Evolutionary conservation across 2,888 invertebrate genomes (phyloP).

Genomic region (Emmelina monodactyla): DNA sequence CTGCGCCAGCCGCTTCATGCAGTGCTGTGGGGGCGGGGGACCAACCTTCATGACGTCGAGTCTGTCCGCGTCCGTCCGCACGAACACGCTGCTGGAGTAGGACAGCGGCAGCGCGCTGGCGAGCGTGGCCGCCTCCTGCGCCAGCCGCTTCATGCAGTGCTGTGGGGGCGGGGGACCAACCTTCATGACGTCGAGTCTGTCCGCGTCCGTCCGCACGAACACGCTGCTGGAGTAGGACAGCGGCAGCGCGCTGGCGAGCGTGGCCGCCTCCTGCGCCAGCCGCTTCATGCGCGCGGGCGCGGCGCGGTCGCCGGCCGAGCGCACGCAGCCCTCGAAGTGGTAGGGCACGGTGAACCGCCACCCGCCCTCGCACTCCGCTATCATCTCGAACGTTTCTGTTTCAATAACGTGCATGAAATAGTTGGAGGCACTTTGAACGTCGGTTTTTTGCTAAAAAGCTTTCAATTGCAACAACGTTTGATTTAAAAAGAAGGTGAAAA

Average conservation of each 20-base stretch:
- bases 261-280: constrained; percentile 94
- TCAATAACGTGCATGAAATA: no score
- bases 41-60: constrained; percentile 76
- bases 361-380: constrained; percentile 79
- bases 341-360: constrained; percentile 87
- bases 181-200: constrained; percentile 83
- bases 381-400: constrained; percentile 90
- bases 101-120: constrained; percentile 92
- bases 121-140: constrained; percentile 94
- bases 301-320: constrained; percentile 85
- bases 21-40: neutral
- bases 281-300: constrained; percentile 89
- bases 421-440: no score
- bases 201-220: constrained; percentile 94
- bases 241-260: constrained; percentile 89
- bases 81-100: constrained; percentile 93
- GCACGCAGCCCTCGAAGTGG: constrained; percentile 88
- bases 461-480: no score
- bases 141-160: constrained; percentile 82
- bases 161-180: constrained; percentile 4
- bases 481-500: no score
- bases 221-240: constrained; percentile 93
- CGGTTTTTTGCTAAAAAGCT: no score
- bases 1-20: constrained; percentile 92
- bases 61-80: constrained; percentile 92